Evolutionary conservation across 1,140 invertebrate genomes (phyloP), one percentile per base, ranked within the genome.

Genomic region (Episyrphus balteatus): DNA sequence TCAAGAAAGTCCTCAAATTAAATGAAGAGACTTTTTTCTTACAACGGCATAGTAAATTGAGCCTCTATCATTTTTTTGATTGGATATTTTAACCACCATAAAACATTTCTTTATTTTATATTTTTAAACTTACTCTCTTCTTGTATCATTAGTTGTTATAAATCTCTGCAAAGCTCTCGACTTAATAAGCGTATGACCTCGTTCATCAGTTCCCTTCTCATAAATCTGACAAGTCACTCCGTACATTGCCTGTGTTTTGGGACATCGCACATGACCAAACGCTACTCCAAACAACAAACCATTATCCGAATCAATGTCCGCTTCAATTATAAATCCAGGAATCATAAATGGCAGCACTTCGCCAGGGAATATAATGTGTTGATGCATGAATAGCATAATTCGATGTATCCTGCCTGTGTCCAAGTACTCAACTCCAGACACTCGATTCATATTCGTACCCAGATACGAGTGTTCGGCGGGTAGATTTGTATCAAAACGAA

Each of bases 331-430:
- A 33, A 45, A 56, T n/a, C 55, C 59, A 6, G 61, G 77, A n/a
- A 83, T 69, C 50, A 80, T 78, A 17, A 87, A 71, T 1, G 84
- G 84, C 21, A 87, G 62, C 18, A 77, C 83, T 62, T 86, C 82
- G 8, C 83, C 83, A 19, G 84, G 84, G 47, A 86, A 77, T 32
- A 85, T 71, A 21, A 84, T 69, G 36, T 76, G 75, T 36, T 77
- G 71, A 40, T 74, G 70, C 32, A 73, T 64, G 19, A 85, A 65
- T 17, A 86, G 55, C 10, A 83, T 81, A 31, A 87, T 59, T 53
- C 70, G 68, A 41, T 63, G 59, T 19, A 49, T 52, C 44, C 57
- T 55, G 14, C 59, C 59, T 14, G 59, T 57, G 44, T 65, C 62
- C 37, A 64, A 43, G 40, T 63, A 67, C 37, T 65, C 52, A 0